Evolutionary conservation across 2,888 invertebrate species (phyloP), one percentile per base, ranked within the genome.

Genomic region (Nomada fabriciana): DNA sequence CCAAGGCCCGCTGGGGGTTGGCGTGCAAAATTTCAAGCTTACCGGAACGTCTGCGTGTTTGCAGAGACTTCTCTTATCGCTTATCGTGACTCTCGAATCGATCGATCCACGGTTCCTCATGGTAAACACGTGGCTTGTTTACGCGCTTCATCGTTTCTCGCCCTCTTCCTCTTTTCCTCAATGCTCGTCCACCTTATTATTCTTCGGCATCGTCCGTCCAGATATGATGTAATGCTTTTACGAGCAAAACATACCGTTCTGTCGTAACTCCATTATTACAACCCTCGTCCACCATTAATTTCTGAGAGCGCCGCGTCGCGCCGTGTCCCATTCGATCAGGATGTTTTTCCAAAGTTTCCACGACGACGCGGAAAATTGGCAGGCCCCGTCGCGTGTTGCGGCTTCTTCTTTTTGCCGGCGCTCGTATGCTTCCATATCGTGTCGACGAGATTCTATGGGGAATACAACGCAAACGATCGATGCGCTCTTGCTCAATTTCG

Each of bases 51-150:
- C 55, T 43, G 69, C 55, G 53, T 79, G 63, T 86, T 80, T 80
- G 64, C 68, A 55, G 36, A 63, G 55, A 50, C 11, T 42, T 61
- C 63, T 47, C 86, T 84, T 84, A 84, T 84, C 82, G 69, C 78
- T 86, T 86, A 84, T 88, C 87, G 71, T 63, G 81, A 60, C 74
- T 76, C 76, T 81, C 36, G 70, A 67, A 70, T 74, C 80, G 85
- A 89, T 90, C 86, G 88, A 89, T 89, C 83, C 43, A 9, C 20
- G 60, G 63, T 59, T 73, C 53, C 80, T 81, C 76, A 77, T 80
- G 71, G 82, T 76, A 88, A 89, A 87, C 88, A 85, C 87, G 82
- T 84, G 85, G 79, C 84, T 82, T 84, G 84, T 86, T 88, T 86
- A 74, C 86, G 78, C 77, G 71, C 71, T 75, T 75, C 70, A 47